Evolutionary conservation across 2,888 invertebrate genomes (phyloP).

Genomic region (Rhorus exstirpatorius): DNA sequence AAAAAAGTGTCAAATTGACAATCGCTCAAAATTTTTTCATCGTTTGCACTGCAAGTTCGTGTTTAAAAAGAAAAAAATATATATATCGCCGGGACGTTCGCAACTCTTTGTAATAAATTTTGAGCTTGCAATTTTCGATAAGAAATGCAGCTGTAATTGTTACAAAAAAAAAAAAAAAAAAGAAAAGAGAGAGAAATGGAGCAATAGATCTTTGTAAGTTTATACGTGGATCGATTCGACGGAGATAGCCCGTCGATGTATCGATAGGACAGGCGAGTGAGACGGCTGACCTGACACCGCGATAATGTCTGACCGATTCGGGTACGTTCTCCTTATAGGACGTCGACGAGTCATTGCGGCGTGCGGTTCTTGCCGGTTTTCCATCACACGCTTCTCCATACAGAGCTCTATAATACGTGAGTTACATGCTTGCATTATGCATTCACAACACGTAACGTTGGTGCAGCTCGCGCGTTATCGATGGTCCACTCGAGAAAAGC

Average conservation of each 20-base stretch:
- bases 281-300: conserved; percentile 7
- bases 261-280: not conserved
- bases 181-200: too few relatives aligned
- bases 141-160: too few relatives aligned
- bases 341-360: not conserved
- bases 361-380: conserved; percentile 26
- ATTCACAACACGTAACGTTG: conserved; percentile 60
- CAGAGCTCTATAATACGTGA: conserved; percentile 6
- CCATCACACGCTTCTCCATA: conserved; percentile 14
- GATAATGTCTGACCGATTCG: conserved; percentile 58
- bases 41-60: not conserved
- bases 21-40: too few relatives aligned
- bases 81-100: too few relatives aligned
- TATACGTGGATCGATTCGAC: not conserved
- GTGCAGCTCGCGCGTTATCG: conserved; percentile 59
- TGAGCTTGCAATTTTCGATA: too few relatives aligned
- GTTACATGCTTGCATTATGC: conserved; percentile 53
- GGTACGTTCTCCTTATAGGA: conserved; percentile 40
- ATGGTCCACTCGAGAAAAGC: conserved; percentile 57
- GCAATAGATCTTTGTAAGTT: too few relatives aligned
- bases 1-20: too few relatives aligned
- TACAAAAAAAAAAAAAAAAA: too few relatives aligned
- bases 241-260: not conserved
- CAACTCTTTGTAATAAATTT: too few relatives aligned
- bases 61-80: not conserved